Evolutionary conservation across 2,797 vertebrate genomes (phyloP).

Genomic region (Meda fulgida): DNA sequence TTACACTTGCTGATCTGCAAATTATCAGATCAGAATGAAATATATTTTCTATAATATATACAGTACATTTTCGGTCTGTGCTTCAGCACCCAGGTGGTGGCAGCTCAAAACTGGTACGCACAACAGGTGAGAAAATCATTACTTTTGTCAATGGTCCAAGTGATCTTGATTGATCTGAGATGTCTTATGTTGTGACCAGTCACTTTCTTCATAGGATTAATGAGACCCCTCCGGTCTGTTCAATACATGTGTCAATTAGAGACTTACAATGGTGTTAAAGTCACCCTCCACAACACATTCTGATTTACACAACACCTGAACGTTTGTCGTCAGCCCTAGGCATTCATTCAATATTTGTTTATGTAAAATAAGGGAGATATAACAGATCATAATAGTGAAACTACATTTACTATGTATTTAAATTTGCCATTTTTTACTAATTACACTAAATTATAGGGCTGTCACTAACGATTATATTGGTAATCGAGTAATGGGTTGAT

Average conservation of each 20-base stretch:
- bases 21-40: background rate
- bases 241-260: slow-evolving; percentile 60
- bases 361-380: background rate
- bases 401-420: background rate
- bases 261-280: slow-evolving; percentile 39
- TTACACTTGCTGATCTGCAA: background rate
- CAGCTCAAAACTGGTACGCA: slow-evolving; percentile 39
- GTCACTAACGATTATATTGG: background rate
- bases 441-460: background rate
- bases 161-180: slow-evolving; percentile 61
- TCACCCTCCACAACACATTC: slow-evolving; percentile 8
- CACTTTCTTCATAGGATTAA: slow-evolving; percentile 61
- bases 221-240: slow-evolving; percentile 55
- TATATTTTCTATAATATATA: slow-evolving; percentile 6
- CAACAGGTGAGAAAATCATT: slow-evolving; percentile 55
- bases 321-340: background rate
- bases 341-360: background rate
- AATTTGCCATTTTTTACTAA: background rate
- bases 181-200: slow-evolving; percentile 56
- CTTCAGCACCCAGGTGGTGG: slow-evolving; percentile 24
- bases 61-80: background rate
- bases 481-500: background rate
- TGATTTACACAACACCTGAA: background rate
- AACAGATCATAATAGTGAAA: background rate
- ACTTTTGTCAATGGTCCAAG: slow-evolving; percentile 56